These are phyloP conservation scores for Sula dactylatra DNA, from an alignment of 2,113 vertebrate genomes.

Conservation along the genomic window DNA sequence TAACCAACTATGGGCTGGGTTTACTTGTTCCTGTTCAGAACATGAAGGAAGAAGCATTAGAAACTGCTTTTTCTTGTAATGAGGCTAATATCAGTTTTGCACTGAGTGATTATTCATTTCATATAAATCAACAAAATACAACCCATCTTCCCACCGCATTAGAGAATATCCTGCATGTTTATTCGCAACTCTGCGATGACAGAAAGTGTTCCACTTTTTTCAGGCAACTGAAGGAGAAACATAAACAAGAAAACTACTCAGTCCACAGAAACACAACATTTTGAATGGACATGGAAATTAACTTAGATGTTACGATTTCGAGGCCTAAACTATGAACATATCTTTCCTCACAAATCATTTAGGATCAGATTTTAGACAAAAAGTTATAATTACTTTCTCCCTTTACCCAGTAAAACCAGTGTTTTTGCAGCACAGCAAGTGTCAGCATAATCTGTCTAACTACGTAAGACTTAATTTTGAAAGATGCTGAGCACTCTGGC, in stretches of 20 bases:
- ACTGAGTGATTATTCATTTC: neutral
- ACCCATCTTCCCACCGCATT: neutral
- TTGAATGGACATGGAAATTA: neutral
- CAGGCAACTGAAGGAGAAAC: neutral
- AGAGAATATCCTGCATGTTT: neutral
- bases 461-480: neutral
- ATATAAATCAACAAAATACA: neutral
- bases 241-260: neutral
- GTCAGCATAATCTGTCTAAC: neutral
- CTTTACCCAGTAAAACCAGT: neutral
- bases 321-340: neutral
- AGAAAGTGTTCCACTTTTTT: neutral
- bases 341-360: neutral
- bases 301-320: neutral
- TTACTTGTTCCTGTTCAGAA: neutral
- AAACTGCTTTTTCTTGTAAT: neutral
- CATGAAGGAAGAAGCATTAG: neutral
- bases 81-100: neutral
- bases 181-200: neutral
- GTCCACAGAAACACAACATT: neutral
- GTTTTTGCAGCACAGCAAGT: neutral
- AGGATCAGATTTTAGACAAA: neutral
- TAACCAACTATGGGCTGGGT: neutral
- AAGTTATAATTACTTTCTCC: neutral
- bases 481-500: neutral